phyloP scores from a whole-genome alignment of 1,140 invertebrate species.

The Drosophila kepulauana region DNA sequence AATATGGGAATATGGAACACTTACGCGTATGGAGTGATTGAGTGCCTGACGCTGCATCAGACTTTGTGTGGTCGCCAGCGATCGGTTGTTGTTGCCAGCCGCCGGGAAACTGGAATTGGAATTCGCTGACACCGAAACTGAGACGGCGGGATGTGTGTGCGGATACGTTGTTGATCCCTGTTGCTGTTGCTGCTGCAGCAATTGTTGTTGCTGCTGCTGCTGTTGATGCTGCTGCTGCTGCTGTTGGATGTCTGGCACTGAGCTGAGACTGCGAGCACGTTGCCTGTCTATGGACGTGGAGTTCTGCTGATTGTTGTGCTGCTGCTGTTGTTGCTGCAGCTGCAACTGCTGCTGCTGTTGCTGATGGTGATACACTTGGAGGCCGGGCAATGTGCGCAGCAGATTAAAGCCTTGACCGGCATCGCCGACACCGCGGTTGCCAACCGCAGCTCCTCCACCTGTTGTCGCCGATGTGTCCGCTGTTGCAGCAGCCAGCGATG shows the following conservation, averaged over 20 bases:
- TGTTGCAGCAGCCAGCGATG: not conserved
- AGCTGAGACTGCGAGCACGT: constrained; percentile 92
- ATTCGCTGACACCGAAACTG: constrained; percentile 65
- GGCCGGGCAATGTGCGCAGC: constrained; percentile 90
- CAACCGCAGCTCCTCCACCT: constrained; percentile 10
- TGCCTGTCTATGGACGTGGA: constrained; percentile 88
- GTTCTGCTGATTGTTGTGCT: constrained; percentile 29
- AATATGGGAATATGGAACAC: constrained; percentile 7
- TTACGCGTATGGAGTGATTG: constrained; percentile 73
- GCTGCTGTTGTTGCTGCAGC: no score
- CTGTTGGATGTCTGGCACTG: constrained; percentile 91
- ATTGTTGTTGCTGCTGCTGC: constrained; percentile 64
- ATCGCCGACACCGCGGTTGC: constrained; percentile 72
- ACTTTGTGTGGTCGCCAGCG: constrained; percentile 53
- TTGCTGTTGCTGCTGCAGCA: constrained; percentile 60
- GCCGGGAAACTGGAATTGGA: constrained; percentile 81
- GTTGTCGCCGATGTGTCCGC: constrained; percentile 85
- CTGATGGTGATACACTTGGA: constrained; percentile 87
- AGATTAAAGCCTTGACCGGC: constrained; percentile 89
- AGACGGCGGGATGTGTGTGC: constrained; percentile 57
- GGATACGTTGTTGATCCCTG: constrained; percentile 40
- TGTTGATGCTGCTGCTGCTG: constrained; percentile 67
- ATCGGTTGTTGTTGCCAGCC: constrained; percentile 71
- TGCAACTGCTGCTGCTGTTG: constrained; percentile 5
- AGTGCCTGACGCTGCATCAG: constrained; percentile 72